Evolutionary conservation across 2,113 vertebrate genomes (phyloP).

Genomic region (Apteryx mantelli): DNA sequence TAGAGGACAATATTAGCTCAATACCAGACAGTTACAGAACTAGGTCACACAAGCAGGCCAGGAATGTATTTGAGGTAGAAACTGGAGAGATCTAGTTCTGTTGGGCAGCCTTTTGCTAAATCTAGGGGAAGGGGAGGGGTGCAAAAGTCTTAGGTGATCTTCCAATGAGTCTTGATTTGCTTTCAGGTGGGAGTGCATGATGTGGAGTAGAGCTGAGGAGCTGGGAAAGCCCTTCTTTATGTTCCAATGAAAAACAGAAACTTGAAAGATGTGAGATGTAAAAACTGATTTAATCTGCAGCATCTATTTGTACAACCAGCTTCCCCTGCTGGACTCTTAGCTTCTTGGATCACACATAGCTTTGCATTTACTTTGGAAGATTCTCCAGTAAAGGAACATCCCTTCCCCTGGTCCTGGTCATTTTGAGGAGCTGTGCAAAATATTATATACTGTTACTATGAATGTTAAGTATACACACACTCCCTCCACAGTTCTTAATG

Average conservation of each 20-base stretch:
- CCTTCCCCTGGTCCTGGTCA: background rate
- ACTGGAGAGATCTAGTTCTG: background rate
- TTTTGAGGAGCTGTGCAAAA: background rate
- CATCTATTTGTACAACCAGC: background rate
- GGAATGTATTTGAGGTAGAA: background rate
- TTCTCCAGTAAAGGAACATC: background rate
- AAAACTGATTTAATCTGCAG: background rate
- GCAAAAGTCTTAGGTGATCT: background rate
- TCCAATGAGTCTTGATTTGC: background rate
- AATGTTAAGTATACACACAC: accelerated
- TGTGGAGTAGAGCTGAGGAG: background rate
- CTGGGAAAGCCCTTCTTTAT: background rate
- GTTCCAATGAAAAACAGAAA: background rate
- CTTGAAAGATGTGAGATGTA: background rate
- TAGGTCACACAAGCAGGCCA: background rate
- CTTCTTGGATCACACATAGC: background rate
- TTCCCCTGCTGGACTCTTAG: background rate
- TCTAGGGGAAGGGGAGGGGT: background rate
- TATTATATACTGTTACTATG: background rate
- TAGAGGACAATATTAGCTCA: background rate
- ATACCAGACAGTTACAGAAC: background rate
- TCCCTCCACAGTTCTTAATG: background rate
- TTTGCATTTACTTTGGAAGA: background rate
- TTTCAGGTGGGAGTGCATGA: background rate
- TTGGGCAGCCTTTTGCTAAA: background rate